phyloP scores from a whole-genome alignment of 2,113 vertebrate genomes.

The Plotosus lineatus region DNA sequence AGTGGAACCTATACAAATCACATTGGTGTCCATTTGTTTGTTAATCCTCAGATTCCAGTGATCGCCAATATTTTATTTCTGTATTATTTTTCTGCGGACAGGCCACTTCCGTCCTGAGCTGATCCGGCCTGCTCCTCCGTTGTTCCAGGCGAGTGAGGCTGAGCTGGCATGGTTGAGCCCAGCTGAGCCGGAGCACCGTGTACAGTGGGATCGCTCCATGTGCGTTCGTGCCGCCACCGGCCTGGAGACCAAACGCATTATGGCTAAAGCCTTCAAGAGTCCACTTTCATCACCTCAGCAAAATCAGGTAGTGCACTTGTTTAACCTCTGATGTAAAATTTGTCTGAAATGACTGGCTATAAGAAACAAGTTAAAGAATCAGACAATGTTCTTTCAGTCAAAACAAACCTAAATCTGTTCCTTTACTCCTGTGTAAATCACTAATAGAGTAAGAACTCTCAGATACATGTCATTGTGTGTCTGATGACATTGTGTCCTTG shows the following conservation, averaged over 20 bases:
- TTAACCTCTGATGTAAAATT: background rate
- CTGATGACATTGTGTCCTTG: background rate
- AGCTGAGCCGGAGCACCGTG: slow-evolving; percentile 87
- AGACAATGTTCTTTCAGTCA: background rate
- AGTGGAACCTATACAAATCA: background rate
- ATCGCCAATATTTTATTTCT: background rate
- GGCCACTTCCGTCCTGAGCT: slow-evolving; percentile 97
- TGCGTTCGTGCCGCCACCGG: slow-evolving; percentile 96
- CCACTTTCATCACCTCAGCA: slow-evolving; percentile 92
- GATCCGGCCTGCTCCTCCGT: slow-evolving; percentile 90
- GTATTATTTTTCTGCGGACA: slow-evolving; percentile 56
- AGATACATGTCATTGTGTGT: too few relatives aligned
- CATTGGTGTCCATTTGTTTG: background rate
- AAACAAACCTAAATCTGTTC: too few relatives aligned
- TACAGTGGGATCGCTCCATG: slow-evolving; percentile 97
- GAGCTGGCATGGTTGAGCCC: slow-evolving; percentile 95
- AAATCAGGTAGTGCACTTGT: slow-evolving; percentile 78
- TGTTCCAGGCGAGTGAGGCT: slow-evolving; percentile 89
- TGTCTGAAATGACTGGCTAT: background rate
- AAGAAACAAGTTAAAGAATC: background rate
- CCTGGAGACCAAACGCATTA: slow-evolving; percentile 94
- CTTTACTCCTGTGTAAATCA: background rate
- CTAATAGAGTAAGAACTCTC: background rate
- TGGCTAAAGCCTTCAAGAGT: slow-evolving; percentile 99
- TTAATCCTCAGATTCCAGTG: background rate